Conservation (phyloP, 2,888 invertebrate species). For the Dasysyrphus albostriatus region DNA sequence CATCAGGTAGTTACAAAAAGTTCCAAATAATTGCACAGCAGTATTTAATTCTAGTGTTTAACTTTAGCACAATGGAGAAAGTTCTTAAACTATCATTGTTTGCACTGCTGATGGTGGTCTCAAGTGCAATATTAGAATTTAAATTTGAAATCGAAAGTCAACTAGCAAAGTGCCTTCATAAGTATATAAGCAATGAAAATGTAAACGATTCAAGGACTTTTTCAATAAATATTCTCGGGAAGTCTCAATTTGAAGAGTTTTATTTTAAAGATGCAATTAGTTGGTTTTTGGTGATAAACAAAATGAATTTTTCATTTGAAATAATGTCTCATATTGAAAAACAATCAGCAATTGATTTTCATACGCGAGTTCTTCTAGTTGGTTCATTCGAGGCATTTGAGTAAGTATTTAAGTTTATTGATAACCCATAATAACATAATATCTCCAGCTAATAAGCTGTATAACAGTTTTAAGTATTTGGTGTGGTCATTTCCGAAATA, state of each 20-base stretch:
- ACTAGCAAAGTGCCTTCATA: background rate
- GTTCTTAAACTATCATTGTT: background rate
- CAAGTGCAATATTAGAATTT: background rate
- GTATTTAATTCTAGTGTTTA: background rate
- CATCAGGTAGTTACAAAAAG: background rate
- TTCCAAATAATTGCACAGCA: background rate
- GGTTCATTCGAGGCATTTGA: background rate
- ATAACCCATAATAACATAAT: too few species aligned
- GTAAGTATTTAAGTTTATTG: background rate
- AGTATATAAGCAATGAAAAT: background rate
- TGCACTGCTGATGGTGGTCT: background rate
- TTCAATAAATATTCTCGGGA: background rate
- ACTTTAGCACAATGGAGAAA: background rate
- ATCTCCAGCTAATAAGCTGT: too few species aligned
- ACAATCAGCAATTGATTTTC: background rate
- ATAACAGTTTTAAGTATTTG: too few species aligned
- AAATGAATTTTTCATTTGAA: constrained; percentile 17
- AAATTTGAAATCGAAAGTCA: background rate
- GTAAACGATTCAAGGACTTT: background rate
- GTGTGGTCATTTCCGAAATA: too few species aligned
- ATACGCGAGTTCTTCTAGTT: constrained; percentile 1
- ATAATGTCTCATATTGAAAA: background rate
- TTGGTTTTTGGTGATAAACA: background rate
- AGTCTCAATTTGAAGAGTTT: background rate
- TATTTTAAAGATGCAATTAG: background rate